Evolutionary conservation across 2,888 invertebrate genomes (phyloP), one percentile per base, ranked within the genome.

Genomic region (Strigamia transsilvanica): DNA sequence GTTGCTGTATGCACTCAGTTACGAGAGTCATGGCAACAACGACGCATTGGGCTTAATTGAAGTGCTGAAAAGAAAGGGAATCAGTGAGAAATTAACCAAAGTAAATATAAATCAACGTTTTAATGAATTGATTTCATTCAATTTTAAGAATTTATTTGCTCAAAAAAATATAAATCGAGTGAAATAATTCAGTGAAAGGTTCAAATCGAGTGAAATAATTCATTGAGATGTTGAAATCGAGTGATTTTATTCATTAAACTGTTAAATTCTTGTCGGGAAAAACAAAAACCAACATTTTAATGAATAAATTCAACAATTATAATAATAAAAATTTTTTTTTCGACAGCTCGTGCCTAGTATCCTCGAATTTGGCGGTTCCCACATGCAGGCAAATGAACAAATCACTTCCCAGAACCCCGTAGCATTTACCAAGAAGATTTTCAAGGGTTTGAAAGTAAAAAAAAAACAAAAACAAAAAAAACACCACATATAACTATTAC

Each of bases 1-100:
- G 0, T 93, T 97, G 88, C 88, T 99, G 38, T 99, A 99, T 89
- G 95, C 96, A 0, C 90, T 99, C 23, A 93, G 96, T 41, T 99
- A 98, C 88, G 97, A 98, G 89, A 93, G 94, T 85, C 94, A 97
- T 88, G 92, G 93, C 81, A 94, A 92, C 88, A 96, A 95, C 88
- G 94, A 94, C 85, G 92, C 96, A 27, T 91, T 91, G 0, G 91
- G 93, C 0, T 91, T 99, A 18, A 88, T 94, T 82, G 93, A 93
- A 77, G 90, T 92, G 77, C 90, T 98, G 83, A 92, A 92, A 86
- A 91, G 91, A 84, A 90, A 93, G 82, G 93, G 92, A n/a, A 91
- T 93, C 23, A 89, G 92, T n/a, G 93, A 94, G 46, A 87, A 88
- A 85, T 86, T 87, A 80, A 85, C 87, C 82, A 86, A 87, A 84